These are phyloP conservation scores for Zaprionus nigranus DNA, from an alignment of 1,140 invertebrate genomes.

Conservation along the genomic window DNA sequence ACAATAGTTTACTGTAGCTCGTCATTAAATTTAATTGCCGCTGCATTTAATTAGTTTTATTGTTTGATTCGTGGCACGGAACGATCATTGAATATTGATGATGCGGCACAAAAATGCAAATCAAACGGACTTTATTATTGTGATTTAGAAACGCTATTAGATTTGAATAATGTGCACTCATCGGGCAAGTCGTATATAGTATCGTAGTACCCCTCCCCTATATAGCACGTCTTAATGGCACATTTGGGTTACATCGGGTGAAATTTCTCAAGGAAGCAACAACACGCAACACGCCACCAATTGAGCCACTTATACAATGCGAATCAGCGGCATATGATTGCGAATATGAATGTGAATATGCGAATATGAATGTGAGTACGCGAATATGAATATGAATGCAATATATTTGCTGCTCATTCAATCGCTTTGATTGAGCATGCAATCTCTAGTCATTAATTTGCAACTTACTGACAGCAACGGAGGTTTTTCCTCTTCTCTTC, in stretches of 20 bases:
- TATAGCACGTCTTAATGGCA: conserved; percentile 49
- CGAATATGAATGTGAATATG: conserved; percentile 28
- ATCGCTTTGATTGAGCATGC: conserved; percentile 37
- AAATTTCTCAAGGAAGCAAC: conserved; percentile 78
- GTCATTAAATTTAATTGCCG: conserved; percentile 49
- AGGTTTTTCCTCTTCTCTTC: neutral
- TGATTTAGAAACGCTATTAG: conserved; percentile 56
- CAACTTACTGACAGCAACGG: neutral
- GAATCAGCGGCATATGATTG: conserved; percentile 25
- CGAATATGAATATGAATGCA: conserved; percentile 10
- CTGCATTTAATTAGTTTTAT: conserved; percentile 51
- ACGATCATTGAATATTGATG: conserved; percentile 60
- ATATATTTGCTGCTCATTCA: conserved; percentile 27
- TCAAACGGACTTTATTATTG: conserved; percentile 4
- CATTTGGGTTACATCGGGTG: conserved; percentile 47
- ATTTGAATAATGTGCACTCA: conserved; percentile 62
- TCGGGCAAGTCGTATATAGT: neutral
- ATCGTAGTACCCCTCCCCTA: conserved; percentile 22
- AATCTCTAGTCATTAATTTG: conserved; percentile 8
- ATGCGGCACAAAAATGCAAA: conserved; percentile 57
- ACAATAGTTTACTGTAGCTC: neutral
- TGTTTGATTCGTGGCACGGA: conserved; percentile 37
- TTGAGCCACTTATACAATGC: conserved; percentile 48
- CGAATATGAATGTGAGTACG: conserved; percentile 17
- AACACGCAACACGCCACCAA: conserved; percentile 51